Evolutionary conservation across 2,797 vertebrate genomes (phyloP).

Genomic region (Trichosurus vulpecula): DNA sequence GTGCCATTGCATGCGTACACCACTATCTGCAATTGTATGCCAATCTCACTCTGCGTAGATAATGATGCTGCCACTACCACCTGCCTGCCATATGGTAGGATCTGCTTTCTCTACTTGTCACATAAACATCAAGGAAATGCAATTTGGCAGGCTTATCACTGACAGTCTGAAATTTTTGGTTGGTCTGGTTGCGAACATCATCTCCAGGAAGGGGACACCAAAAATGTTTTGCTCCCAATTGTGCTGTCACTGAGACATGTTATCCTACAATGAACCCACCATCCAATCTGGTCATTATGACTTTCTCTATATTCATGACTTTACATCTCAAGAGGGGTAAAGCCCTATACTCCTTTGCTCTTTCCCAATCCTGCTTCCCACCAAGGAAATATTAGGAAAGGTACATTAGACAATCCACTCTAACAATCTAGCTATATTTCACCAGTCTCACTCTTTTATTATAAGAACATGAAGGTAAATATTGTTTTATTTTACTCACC

Average conservation of each 20-base stretch:
- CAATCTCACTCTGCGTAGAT: conserved; percentile 69
- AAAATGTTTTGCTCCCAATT: conserved; percentile 1
- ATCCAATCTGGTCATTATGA: not conserved
- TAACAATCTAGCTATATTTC: not conserved
- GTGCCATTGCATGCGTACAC: conserved; percentile 68
- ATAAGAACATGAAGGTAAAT: not conserved
- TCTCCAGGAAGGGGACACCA: not conserved
- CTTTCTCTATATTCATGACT: not conserved
- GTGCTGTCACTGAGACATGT: not conserved
- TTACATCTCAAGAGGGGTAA: not conserved
- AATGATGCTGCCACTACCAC: conserved; percentile 70
- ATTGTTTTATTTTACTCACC: not conserved
- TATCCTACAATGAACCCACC: not conserved
- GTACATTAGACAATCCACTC: not conserved
- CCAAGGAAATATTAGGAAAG: conserved; percentile 9
- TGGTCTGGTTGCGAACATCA: conserved; percentile 17
- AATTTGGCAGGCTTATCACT: conserved; percentile 65
- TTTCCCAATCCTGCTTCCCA: conserved; percentile 1
- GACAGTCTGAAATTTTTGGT: conserved; percentile 47
- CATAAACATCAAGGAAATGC: conserved; percentile 60
- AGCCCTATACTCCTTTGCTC: not conserved
- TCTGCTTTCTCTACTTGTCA: conserved; percentile 66
- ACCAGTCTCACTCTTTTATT: conserved; percentile 31
- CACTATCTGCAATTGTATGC: conserved; percentile 71
- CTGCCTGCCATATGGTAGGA: conserved; percentile 73